phyloP scores from a whole-genome alignment of 2,888 invertebrate genomes.

The Tachina lurida region DNA sequence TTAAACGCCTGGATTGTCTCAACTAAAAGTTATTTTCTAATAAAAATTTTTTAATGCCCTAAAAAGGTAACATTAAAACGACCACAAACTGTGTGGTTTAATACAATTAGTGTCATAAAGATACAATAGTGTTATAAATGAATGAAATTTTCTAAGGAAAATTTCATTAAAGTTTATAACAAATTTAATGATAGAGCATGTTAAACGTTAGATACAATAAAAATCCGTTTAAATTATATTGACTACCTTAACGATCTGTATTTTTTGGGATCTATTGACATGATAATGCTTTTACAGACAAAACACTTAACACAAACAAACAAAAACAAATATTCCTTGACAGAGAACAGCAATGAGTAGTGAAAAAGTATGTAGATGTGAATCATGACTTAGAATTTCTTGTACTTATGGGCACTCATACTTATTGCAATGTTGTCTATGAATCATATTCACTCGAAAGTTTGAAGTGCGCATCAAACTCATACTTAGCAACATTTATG shows the following conservation, averaged over 20 bases:
- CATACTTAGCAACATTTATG: no score
- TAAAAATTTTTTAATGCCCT: background rate
- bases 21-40: background rate
- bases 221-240: slow-evolving; percentile 59
- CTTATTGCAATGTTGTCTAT: no score
- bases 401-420: no score
- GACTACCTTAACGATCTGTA: slow-evolving; percentile 61
- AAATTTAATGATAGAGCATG: slow-evolving; percentile 63
- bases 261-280: slow-evolving; percentile 57
- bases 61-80: slow-evolving; percentile 34
- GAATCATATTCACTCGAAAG: no score
- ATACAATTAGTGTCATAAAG: slow-evolving; percentile 80
- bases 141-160: slow-evolving; percentile 51
- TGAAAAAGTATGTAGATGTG: no score
- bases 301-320: background rate
- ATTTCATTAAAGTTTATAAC: slow-evolving; percentile 53
- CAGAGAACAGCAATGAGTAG: no score
- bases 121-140: slow-evolving; percentile 33
- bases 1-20: slow-evolving; percentile 17
- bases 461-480: no score
- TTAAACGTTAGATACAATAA: slow-evolving; percentile 48
- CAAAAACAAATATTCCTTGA: background rate
- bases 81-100: slow-evolving; percentile 77
- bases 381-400: no score
- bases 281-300: slow-evolving; percentile 68